Conservation (phyloP, 2,113 vertebrate species). For the Sisor rabdophorus region DNA sequence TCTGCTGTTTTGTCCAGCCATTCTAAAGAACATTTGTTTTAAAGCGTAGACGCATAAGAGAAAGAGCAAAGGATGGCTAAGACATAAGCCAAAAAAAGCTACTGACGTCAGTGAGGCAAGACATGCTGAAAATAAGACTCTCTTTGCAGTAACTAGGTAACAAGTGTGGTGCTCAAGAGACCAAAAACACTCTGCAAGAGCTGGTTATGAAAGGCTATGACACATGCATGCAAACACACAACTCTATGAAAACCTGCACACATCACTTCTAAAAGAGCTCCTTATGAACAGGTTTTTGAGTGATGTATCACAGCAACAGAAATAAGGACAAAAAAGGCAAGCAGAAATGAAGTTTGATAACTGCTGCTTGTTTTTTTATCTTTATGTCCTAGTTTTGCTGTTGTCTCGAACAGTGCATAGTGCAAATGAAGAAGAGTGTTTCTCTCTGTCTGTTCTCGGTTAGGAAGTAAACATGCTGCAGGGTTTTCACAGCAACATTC, state of each 20-base stretch:
- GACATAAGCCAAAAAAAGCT: constrained; percentile 34
- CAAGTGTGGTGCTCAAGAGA: constrained; percentile 54
- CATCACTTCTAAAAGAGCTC: constrained; percentile 6
- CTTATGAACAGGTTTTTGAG: constrained; percentile 27
- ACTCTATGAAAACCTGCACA: background rate
- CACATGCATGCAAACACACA: constrained; percentile 1
- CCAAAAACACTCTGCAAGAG: constrained; percentile 53
- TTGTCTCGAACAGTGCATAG: constrained; percentile 1
- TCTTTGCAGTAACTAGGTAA: constrained; percentile 72
- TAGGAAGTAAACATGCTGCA: constrained; percentile 46
- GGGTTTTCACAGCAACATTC: constrained; percentile 50
- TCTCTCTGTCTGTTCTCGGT: constrained; percentile 46
- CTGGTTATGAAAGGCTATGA: constrained; percentile 31
- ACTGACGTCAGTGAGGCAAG: constrained; percentile 66
- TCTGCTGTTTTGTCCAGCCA: constrained; percentile 48
- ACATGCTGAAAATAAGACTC: constrained; percentile 64
- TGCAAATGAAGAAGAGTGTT: constrained; percentile 34
- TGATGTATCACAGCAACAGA: constrained; percentile 27
- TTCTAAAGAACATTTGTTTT: constrained; percentile 52
- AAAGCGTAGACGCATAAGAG: too few relatives aligned
- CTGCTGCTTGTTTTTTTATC: background rate
- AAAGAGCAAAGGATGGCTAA: constrained; percentile 7
- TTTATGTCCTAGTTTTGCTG: background rate
- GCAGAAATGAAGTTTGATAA: constrained; percentile 16
- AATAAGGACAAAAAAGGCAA: background rate